Conservation (phyloP, 2,113 vertebrate genomes). For the Hippocampus guttulatus region DNA sequence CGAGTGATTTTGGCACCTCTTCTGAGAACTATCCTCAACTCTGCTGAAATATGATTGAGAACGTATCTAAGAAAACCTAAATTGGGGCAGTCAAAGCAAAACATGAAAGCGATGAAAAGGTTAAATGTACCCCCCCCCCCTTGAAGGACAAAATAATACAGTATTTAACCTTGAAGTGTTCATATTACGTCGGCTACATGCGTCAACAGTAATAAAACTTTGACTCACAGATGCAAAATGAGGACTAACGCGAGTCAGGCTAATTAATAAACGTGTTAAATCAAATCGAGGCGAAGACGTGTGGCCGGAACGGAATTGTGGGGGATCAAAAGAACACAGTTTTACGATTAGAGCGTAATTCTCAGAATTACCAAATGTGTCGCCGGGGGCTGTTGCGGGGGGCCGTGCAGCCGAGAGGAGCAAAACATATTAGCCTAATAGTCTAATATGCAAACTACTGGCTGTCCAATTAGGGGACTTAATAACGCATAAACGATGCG, state of each 20-base stretch:
- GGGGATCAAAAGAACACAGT: slow-evolving; percentile 91
- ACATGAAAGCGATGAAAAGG: slow-evolving; percentile 22
- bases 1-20: too few relatives aligned
- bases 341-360: slow-evolving; percentile 94
- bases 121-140: slow-evolving; percentile 26
- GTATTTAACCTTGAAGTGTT: slow-evolving; percentile 29
- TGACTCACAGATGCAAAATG: background rate
- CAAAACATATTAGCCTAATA: slow-evolving; percentile 99
- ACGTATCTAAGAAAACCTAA: background rate
- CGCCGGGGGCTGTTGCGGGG: slow-evolving; percentile 79
- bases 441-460: slow-evolving; percentile 99
- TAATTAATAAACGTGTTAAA: slow-evolving; percentile 42
- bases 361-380: slow-evolving; percentile 87
- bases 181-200: background rate
- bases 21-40: too few relatives aligned
- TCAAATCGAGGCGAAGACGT: slow-evolving; percentile 28
- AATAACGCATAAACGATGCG: slow-evolving; percentile 98
- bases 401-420: slow-evolving; percentile 86
- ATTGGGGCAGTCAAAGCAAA: slow-evolving; percentile 28
- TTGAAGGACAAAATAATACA: slow-evolving; percentile 18
- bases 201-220: slow-evolving; percentile 1
- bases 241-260: slow-evolving; percentile 5
- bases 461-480: slow-evolving; percentile 95
- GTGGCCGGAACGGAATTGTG: slow-evolving; percentile 68
- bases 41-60: too few relatives aligned